Percentiles rank a stretch among this genome's conserved stretches.
Conservation (phyloP, 2,888 invertebrate genomes). For the Pemphredon lugubris region DNA sequence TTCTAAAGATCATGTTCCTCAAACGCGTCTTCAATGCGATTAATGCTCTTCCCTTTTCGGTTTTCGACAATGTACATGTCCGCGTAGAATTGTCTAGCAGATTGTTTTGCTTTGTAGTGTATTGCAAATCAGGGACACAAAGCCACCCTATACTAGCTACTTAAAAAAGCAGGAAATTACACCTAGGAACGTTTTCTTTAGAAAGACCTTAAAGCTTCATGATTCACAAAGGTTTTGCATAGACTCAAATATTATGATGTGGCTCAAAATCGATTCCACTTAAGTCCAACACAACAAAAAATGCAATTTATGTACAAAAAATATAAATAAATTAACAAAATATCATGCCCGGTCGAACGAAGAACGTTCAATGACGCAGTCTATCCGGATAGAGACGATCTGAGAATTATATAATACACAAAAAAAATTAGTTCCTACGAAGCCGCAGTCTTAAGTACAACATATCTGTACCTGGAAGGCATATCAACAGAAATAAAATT, state of each 20-base stretch:
- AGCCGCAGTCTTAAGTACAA: constrained; percentile 78
- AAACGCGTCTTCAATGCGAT: constrained; percentile 30
- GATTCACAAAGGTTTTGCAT: constrained; percentile 51
- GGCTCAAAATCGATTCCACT: constrained; percentile 57
- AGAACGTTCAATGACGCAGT: constrained; percentile 51
- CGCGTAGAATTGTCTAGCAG: constrained; percentile 41
- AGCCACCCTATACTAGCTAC: constrained; percentile 38
- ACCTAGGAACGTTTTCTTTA: constrained; percentile 66
- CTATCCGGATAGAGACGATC: constrained; percentile 63
- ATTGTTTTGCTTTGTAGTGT: constrained; percentile 29
- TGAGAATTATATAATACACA: constrained; percentile 65
- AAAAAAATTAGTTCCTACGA: constrained; percentile 67
- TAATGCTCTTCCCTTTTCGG: constrained; percentile 25
- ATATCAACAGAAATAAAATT: constrained; percentile 57
- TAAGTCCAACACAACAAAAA: constrained; percentile 62
- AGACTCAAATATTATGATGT: constrained; percentile 60
- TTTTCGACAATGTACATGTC: constrained; percentile 46
- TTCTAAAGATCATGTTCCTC: constrained; percentile 65
- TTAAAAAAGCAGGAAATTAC: constrained; percentile 55
- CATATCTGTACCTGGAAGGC: constrained; percentile 74
- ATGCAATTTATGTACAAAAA: constrained; percentile 71
- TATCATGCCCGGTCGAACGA: constrained; percentile 62
- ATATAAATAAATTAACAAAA: constrained; percentile 74
- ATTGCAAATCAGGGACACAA: constrained; percentile 37
- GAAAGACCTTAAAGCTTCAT: constrained; percentile 62